Base-by-base conservation (phyloP, 2,888 invertebrate species). In the Agonopterix alstromeriana region DNA sequence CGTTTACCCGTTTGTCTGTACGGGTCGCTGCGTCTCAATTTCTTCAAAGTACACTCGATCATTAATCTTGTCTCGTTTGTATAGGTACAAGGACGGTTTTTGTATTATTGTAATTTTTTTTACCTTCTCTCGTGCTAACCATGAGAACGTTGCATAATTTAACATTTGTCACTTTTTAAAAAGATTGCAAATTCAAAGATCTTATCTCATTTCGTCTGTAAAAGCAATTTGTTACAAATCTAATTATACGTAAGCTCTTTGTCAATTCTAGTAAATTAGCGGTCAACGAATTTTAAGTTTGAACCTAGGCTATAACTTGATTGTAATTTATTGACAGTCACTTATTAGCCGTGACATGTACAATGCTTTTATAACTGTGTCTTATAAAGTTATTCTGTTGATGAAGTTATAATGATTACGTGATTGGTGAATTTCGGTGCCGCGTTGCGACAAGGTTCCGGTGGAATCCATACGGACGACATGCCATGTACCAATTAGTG, bases 21-120 rank as follows among this genome's bases (percentile, higher is more conserved):
- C 65, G 62, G 63, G 52, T 63, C 63, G 54, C 53, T 42, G 46
- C 61, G 67, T 75, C 76, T 81, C 71, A 73, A 73, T 76, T 75
- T 75, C 74, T 63, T 68, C 65, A 67, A n/a, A 65, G 58, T 61
- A 53, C 52, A 60, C 49, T 65, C 46, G 52, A 53, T 61, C 83
- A 83, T 86, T 74, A 82, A 84, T 86, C 85, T 78, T 53, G 56
- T 61, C 78, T 81, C 76, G 75, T 83, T 82, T 78, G 68, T 58
- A n/a, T n/a, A n/a, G n/a, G n/a, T n/a, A 38, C 70, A 77, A 79
- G 75, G 74, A 72, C 73, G 60, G 54, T 60, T 53, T 59, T 63
- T 63, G 61, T 68, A 58, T 64, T 64, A 58, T 65, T 64, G 62
- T 70, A 58, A 27, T 5, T 27, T 27, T 27, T 27, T 27, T 27